These are phyloP conservation scores for Nesogale talazaci DNA, from an alignment of 2,113 vertebrate genomes.

Conservation along the genomic window DNA sequence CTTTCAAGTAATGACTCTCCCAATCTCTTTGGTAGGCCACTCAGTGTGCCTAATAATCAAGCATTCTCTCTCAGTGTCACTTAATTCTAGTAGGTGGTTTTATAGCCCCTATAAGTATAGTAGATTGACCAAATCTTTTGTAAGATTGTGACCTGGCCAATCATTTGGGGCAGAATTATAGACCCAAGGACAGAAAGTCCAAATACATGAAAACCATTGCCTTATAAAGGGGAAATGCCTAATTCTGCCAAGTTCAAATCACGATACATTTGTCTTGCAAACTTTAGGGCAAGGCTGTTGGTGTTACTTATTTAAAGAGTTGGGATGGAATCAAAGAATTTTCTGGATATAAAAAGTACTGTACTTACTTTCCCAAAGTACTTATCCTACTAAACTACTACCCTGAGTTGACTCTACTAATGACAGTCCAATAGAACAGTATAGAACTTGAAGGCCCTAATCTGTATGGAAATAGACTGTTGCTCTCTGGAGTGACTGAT, in stretches of 20 bases:
- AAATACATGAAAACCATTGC: no score
- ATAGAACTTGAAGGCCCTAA: no score
- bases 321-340: not conserved
- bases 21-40: not conserved
- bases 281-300: not conserved
- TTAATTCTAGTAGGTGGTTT: not conserved
- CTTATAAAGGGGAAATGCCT: not conserved
- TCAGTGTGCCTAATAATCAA: not conserved
- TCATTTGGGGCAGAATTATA: no score
- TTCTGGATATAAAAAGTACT: not conserved
- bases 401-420: no score
- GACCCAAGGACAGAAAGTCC: no score
- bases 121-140: no score
- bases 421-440: no score
- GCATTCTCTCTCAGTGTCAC: not conserved
- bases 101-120: not conserved
- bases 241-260: not conserved
- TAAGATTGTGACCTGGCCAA: no score
- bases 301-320: constrained; percentile 16
- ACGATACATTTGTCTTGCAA: not conserved
- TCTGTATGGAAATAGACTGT: no score
- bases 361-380: not conserved
- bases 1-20: not conserved
- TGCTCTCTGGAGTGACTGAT: no score
- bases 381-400: not conserved